Conservation (phyloP, 2,888 invertebrate species). For the Apamea monoglypha region DNA sequence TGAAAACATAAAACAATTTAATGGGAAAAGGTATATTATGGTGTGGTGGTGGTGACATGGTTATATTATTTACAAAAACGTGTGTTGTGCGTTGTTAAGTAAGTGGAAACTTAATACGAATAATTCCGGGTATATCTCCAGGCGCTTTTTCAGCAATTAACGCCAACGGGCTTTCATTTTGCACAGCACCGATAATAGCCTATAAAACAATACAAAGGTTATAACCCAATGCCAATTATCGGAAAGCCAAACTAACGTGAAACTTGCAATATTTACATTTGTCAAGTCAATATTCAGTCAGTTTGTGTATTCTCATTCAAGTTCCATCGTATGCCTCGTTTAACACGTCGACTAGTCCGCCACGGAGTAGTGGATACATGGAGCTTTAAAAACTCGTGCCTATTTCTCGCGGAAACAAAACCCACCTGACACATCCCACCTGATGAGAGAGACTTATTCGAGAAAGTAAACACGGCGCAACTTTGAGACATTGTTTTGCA, state of each 20-base stretch:
- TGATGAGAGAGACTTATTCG: background rate
- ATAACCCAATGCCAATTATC: conserved; percentile 28
- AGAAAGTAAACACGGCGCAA: too few relatives aligned
- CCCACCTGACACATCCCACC: too few relatives aligned
- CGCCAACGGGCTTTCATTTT: background rate
- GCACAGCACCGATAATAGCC: background rate
- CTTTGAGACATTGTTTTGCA: too few relatives aligned
- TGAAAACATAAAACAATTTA: background rate
- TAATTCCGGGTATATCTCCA: background rate
- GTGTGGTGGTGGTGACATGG: too few relatives aligned
- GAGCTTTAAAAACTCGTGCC: background rate
- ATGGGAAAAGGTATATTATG: background rate
- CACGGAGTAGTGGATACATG: conserved; percentile 25
- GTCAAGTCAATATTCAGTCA: conserved; percentile 56
- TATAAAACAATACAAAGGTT: background rate
- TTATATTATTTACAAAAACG: background rate
- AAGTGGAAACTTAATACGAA: background rate
- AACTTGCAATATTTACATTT: conserved; percentile 54
- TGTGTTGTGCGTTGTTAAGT: too few relatives aligned
- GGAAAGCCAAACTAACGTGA: conserved; percentile 30
- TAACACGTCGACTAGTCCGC: conserved; percentile 46
- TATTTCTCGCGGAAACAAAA: background rate
- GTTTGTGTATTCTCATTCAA: conserved; percentile 60
- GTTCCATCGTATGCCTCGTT: conserved; percentile 60
- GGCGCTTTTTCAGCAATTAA: background rate